These are phyloP conservation scores for Cheilinus undulatus DNA, from an alignment of 2,113 vertebrate genomes.

Conservation along the genomic window DNA sequence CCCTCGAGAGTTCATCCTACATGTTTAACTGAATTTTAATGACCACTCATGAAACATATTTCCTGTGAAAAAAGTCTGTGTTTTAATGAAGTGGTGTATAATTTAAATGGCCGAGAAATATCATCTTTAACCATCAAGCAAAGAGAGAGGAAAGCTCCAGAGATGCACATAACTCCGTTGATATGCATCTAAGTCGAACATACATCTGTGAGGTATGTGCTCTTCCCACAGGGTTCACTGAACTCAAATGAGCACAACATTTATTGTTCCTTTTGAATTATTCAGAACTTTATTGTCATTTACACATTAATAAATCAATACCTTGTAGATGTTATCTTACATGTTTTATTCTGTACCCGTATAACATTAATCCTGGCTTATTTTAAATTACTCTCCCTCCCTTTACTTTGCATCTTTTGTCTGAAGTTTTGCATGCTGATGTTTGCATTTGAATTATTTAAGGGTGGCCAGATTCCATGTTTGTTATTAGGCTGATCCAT, in stretches of 20 bases:
- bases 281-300: conserved; percentile 33
- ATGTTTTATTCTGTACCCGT: conserved; percentile 11
- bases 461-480: too few relatives aligned
- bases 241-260: conserved; percentile 24
- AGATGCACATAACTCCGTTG: conserved; percentile 42
- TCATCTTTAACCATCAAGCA: conserved; percentile 41
- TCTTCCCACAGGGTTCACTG: conserved; percentile 33
- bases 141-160: conserved; percentile 42
- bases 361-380: conserved; percentile 2
- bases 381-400: neutral
- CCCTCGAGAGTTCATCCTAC: conserved; percentile 33
- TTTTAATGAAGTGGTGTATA: conserved; percentile 56
- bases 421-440: too few relatives aligned
- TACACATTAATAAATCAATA: conserved; percentile 30
- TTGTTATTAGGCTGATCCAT: too few relatives aligned
- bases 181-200: conserved; percentile 28
- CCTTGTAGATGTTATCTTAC: conserved; percentile 27
- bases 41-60: conserved; percentile 37
- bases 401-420: neutral
- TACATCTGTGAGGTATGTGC: conserved; percentile 48
- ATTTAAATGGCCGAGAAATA: conserved; percentile 46
- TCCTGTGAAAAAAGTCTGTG: conserved; percentile 36
- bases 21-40: conserved; percentile 56
- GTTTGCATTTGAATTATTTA: too few relatives aligned
- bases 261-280: conserved; percentile 41